phyloP scores from a whole-genome alignment of 2,797 vertebrate species.

The Melanitta fusca region DNA sequence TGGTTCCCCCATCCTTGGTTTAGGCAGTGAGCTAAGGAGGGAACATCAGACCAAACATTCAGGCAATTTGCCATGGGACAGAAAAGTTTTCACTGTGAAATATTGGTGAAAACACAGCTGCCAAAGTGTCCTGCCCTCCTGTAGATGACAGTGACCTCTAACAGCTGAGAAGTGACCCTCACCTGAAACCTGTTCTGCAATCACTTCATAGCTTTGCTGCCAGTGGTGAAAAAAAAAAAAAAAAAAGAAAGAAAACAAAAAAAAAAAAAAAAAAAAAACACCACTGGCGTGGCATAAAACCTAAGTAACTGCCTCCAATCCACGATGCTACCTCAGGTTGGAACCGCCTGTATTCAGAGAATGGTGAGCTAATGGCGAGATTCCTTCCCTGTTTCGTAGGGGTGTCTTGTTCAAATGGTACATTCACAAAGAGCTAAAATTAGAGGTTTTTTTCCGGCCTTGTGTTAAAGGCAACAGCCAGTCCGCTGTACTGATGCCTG shows the following conservation, averaged over 20 bases:
- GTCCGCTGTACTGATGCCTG: background rate
- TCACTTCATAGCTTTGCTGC: background rate
- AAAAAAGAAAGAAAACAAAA: no score
- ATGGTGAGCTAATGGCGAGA: background rate
- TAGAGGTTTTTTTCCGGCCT: background rate
- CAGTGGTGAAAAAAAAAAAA: background rate
- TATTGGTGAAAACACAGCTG: background rate
- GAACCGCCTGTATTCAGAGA: background rate
- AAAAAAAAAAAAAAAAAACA: no score
- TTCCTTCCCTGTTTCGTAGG: background rate
- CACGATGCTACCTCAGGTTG: background rate
- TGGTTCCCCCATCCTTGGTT: background rate
- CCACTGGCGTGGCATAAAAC: background rate
- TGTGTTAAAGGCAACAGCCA: slow-evolving; percentile 40
- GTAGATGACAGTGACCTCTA: background rate
- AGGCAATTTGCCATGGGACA: background rate
- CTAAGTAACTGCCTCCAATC: background rate
- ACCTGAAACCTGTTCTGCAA: background rate
- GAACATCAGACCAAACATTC: background rate
- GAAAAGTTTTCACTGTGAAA: background rate
- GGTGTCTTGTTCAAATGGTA: background rate
- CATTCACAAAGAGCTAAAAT: slow-evolving; percentile 31
- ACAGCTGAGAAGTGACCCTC: background rate
- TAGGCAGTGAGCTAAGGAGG: background rate
- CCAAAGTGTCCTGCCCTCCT: background rate